Evolutionary conservation across 2,113 vertebrate species (phyloP).

Genomic region (Dryoscopus gambensis): DNA sequence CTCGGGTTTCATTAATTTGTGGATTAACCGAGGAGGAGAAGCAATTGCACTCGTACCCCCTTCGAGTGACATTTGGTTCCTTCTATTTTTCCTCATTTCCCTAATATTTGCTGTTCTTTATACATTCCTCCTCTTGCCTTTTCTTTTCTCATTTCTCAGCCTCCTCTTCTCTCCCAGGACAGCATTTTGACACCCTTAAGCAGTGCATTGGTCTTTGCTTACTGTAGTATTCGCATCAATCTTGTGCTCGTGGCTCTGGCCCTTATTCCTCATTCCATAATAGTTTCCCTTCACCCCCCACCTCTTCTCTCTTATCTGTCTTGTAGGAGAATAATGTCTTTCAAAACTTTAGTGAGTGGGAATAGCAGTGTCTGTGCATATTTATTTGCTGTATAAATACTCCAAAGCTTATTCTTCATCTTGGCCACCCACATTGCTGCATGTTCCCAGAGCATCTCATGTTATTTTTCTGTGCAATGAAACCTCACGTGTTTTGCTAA

Average conservation of each 20-base stretch:
- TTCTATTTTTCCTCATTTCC: constrained; percentile 51
- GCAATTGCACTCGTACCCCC: constrained; percentile 15
- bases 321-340: constrained; percentile 53
- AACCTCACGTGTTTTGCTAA: background rate
- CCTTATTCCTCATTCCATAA: constrained; percentile 55
- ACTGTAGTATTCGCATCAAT: constrained; percentile 57
- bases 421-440: constrained; percentile 4
- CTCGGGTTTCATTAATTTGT: constrained; percentile 32
- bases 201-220: constrained; percentile 56
- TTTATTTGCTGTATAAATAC: constrained; percentile 58
- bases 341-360: constrained; percentile 45
- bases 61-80: constrained; percentile 38
- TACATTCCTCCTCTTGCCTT: constrained; percentile 4
- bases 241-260: constrained; percentile 38
- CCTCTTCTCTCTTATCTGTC: constrained; percentile 50
- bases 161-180: constrained; percentile 17
- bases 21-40: constrained; percentile 6
- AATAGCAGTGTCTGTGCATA: constrained; percentile 54
- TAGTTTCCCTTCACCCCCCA: constrained; percentile 35
- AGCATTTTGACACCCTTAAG: constrained; percentile 23
- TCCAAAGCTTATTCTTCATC: constrained; percentile 26
- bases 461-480: background rate
- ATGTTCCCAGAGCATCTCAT: constrained; percentile 19
- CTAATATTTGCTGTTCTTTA: constrained; percentile 57
- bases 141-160: constrained; percentile 63